Base-by-base conservation (phyloP, 2,113 vertebrate genomes). In the Gobiocypris rarus region DNA sequence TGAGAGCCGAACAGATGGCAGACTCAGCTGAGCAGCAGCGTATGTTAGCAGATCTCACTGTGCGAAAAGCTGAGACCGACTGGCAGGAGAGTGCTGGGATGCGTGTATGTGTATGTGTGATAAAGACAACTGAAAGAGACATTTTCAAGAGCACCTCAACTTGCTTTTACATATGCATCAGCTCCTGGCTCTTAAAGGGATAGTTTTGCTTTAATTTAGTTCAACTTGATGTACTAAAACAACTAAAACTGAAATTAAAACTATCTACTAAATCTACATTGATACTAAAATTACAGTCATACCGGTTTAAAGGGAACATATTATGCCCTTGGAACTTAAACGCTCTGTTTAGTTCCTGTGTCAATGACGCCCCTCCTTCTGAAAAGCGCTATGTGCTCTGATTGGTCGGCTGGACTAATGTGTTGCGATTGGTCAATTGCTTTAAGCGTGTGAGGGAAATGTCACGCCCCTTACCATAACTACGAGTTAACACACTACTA, bases 1-100 rank as follows among this genome's bases (percentile, higher is more conserved):
- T 52, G 52, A 67, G 28, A 63, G 59, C 41, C 61, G 59, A 83
- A 61, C 75, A 87, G 82, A 86, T 84, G 82, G 79, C 10, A 59
- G 70, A 85, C 56, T 83, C 75, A 76, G 50, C 74, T 28, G 63
- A 86, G 77, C 70, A 75, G 61, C 9, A 31, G 71, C 56, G 50
- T 79, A 81, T 84, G 69, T 81, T 28, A 63, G 75, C 50, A 65
- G 69, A 85, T 67, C 38, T 24, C 82, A 82, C 26, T 19, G 61
- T n/a, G 82, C 19, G 14, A 41, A 83, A 56, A 75, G 67, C 56
- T 75, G 80, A 58, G 58, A 61, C 81, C 11, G 82, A 84, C 70
- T 58, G 87, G 58, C 56, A 84, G 84, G 41, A 81, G 58, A 31
- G 19, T 17, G 15, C 54, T 54, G 43, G 54, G n/a, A 24, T 10